Evolutionary conservation across 1,140 invertebrate genomes (phyloP), one percentile per base, ranked within the genome.

Genomic region (Atta texana): DNA sequence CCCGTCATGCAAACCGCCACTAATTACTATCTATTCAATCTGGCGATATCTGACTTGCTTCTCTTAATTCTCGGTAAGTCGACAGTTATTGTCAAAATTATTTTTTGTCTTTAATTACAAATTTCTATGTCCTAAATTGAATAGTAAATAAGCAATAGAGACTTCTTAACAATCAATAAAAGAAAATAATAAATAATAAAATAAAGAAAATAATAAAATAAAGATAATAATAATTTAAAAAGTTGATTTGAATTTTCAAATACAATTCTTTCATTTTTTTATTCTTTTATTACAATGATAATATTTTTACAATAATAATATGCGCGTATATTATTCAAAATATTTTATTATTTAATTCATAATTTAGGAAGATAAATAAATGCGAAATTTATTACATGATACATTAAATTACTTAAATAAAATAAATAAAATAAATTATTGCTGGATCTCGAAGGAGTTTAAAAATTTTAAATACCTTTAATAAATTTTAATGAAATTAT

Each of bases 11-110:
- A 96, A 72, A 96, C 95, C 7, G 94, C 96, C 2, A 96, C 95
- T 2, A 97, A 97, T 93, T 97, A 96, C 88, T 97, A 98, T 91
- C 94, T 98, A 89, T 97, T 97, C 94, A 97, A 94, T 88, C 80
- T 96, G 28, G 95, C 95, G 6, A 90, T 96, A n/a, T 95, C 95
- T 21, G 95, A 96, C 87, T 86, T 96, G 71, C 92, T 94, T 24
- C 86, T 95, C 0, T 91, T 95, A 12, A 72, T 95, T 3, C 88
- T 95, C 6, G 95, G 95, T 95, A 69, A 94, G 94, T 85, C 34
- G 34, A 8, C 0, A 59, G 10, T 51, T 14, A 5, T 5, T 59
- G 8, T 39, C 4, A 69, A 21, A 68, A 69, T 16, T 69, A 49
- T 49, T n/a, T 14, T 57, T 10, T 28, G 3, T n/a, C 14, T 53